Conservation (phyloP, 1,140 invertebrate genomes). For the Camponotus floridanus region DNA sequence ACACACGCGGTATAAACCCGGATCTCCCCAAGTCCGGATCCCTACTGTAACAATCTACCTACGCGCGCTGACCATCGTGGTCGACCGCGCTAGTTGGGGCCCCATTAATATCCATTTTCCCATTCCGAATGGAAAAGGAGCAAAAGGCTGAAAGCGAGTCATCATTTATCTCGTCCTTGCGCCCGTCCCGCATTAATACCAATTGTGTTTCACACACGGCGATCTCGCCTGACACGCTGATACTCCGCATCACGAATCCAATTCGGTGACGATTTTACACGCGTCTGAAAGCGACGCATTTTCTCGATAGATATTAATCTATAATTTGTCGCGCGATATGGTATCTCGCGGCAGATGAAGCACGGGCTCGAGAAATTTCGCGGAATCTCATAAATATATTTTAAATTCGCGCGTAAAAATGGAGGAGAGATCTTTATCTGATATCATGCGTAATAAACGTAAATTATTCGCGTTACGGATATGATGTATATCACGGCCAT, state of each 20-base stretch:
- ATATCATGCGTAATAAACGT: conserved; percentile 59
- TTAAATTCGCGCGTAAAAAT: conserved; percentile 27
- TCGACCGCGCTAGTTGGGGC: conserved; percentile 60
- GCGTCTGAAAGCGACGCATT: background rate
- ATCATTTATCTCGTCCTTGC: conserved; percentile 82
- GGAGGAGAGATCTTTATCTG: conserved; percentile 22
- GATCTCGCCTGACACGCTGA: conserved; percentile 50
- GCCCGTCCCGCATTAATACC: conserved; percentile 79
- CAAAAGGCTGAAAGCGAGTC: conserved; percentile 74
- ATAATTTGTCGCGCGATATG: background rate
- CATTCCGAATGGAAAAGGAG: conserved; percentile 78
- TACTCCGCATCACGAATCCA: conserved; percentile 51
- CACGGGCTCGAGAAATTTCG: conserved; percentile 1
- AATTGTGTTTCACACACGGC: conserved; percentile 79
- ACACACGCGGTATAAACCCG: conserved; percentile 48
- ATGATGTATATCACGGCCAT: conserved; percentile 51
- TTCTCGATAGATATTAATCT: conserved; percentile 17
- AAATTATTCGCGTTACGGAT: conserved; percentile 55
- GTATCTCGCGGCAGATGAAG: background rate
- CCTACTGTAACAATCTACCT: background rate
- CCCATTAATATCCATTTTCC: conserved; percentile 84
- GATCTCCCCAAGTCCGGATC: conserved; percentile 45
- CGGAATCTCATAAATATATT: conserved; percentile 53
- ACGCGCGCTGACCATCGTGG: conserved; percentile 51
- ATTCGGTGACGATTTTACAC: conserved; percentile 16